A percentile compares a stretch with the other conserved stretches of the same genome.
Conservation (phyloP, 2,113 vertebrate genomes). For the Solea senegalensis region DNA sequence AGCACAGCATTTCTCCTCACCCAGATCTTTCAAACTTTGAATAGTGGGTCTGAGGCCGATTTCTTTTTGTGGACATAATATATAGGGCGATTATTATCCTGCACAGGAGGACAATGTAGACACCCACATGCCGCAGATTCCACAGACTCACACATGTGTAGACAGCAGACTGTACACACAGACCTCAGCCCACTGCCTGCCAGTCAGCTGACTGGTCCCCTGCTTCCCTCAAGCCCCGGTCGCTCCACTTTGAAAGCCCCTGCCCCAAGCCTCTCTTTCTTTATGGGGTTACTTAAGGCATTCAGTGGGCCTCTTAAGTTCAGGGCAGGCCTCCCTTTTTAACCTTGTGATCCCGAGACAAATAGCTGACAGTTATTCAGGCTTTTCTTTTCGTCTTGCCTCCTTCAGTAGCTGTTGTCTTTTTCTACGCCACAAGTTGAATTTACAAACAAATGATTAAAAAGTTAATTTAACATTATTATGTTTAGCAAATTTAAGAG, state of each 20-base stretch:
- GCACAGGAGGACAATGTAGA: constrained; percentile 62
- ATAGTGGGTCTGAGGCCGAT: constrained; percentile 41
- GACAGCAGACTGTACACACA: constrained; percentile 53
- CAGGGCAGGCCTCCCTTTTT: constrained; percentile 53
- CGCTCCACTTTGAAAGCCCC: constrained; percentile 52
- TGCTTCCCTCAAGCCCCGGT: constrained; percentile 37
- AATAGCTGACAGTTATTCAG: constrained; percentile 54
- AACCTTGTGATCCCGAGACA: constrained; percentile 72
- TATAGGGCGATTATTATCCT: constrained; percentile 46
- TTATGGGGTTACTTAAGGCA: constrained; percentile 55
- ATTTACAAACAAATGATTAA: background rate
- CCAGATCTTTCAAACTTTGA: constrained; percentile 27
- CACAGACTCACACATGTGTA: constrained; percentile 58
- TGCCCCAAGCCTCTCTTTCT: constrained; percentile 61
- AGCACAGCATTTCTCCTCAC: constrained; percentile 12
- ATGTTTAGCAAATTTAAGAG: no score
- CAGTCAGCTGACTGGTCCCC: constrained; percentile 71
- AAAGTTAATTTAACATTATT: background rate
- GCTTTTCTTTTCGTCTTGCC: constrained; percentile 2
- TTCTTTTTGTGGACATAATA: constrained; percentile 49
- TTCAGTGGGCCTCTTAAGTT: constrained; percentile 61
- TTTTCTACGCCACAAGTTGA: constrained; percentile 17
- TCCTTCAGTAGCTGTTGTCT: constrained; percentile 26
- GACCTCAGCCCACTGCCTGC: constrained; percentile 35
- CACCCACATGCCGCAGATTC: constrained; percentile 72